Percentiles rank a stretch among this genome's conserved stretches.
These are phyloP conservation scores for Pedionomus torquatus DNA, from an alignment of 2,113 vertebrate genomes.

Conservation along the genomic window DNA sequence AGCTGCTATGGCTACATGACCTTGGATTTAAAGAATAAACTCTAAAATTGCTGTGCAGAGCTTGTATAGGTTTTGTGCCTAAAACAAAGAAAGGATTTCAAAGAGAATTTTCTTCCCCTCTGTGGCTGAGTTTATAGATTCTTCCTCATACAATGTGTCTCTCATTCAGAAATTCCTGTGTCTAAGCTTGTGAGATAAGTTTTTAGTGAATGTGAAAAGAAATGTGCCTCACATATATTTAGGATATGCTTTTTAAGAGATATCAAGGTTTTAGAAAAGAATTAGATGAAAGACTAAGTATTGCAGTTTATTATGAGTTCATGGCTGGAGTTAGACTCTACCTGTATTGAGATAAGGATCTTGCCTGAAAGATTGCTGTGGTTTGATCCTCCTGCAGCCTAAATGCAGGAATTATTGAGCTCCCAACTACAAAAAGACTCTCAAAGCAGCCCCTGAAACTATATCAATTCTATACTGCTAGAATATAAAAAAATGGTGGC, in stretches of 20 bases:
- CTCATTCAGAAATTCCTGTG: constrained; percentile 17
- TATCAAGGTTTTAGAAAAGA: constrained; percentile 34
- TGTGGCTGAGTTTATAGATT: constrained; percentile 9
- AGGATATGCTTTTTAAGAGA: constrained; percentile 42
- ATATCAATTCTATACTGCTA: constrained; percentile 33
- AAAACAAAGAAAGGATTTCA: constrained; percentile 65
- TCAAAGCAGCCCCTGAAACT: constrained; percentile 46
- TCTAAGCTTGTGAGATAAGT: constrained; percentile 9
- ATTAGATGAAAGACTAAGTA: constrained; percentile 45
- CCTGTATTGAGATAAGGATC: background rate
- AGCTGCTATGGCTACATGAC: constrained; percentile 49
- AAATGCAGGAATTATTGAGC: constrained; percentile 57
- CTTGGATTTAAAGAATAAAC: constrained; percentile 69
- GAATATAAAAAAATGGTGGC: constrained; percentile 14
- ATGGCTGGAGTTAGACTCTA: constrained; percentile 6
- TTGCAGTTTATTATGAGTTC: constrained; percentile 40
- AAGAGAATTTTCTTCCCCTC: constrained; percentile 28
- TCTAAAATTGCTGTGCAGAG: constrained; percentile 47
- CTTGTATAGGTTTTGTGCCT: constrained; percentile 56
- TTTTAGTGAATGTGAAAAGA: constrained; percentile 30
- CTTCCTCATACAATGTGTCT: background rate
- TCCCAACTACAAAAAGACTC: constrained; percentile 55
- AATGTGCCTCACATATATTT: background rate
- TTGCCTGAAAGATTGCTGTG: constrained; percentile 18
- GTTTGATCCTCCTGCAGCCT: constrained; percentile 50